Evolutionary conservation across 1,140 invertebrate species (phyloP).

Genomic region (Scaptomyza pallida): DNA sequence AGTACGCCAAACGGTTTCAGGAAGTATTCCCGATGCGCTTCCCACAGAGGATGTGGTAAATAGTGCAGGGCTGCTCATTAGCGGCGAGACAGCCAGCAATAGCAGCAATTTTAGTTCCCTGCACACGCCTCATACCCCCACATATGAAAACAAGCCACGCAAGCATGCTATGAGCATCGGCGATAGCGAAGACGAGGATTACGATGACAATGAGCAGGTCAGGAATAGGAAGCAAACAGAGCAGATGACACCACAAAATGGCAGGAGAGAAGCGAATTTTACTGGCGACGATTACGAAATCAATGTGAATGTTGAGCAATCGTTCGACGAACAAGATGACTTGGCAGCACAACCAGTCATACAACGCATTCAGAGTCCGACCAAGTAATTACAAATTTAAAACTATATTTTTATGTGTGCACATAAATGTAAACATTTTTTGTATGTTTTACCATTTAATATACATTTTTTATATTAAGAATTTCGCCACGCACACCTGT

Average conservation of each 20-base stretch:
- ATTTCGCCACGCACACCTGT: slow-evolving; percentile 91
- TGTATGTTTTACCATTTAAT: too few species aligned
- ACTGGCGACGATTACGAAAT: slow-evolving; percentile 67
- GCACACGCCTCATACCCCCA: slow-evolving; percentile 72
- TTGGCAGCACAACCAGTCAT: slow-evolving; percentile 45
- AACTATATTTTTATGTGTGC: too few species aligned
- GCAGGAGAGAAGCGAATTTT: slow-evolving; percentile 33
- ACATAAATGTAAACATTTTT: too few species aligned
- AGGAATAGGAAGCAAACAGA: slow-evolving; percentile 3
- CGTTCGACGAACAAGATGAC: slow-evolving; percentile 58
- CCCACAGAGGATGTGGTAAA: slow-evolving; percentile 83
- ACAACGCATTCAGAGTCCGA: slow-evolving; percentile 78
- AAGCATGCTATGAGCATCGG: slow-evolving; percentile 83
- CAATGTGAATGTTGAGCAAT: slow-evolving; percentile 82
- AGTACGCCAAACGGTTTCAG: slow-evolving; percentile 85
- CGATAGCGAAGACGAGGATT: slow-evolving; percentile 64
- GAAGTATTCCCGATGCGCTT: slow-evolving; percentile 66
- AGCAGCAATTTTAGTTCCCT: slow-evolving; percentile 41
- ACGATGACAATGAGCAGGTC: slow-evolving; percentile 45
- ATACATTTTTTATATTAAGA: slow-evolving; percentile 82
- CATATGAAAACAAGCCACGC: slow-evolving; percentile 88
- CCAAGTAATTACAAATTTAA: slow-evolving; percentile 80
- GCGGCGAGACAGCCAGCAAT: slow-evolving; percentile 45
- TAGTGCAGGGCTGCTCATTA: slow-evolving; percentile 87
- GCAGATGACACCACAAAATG: slow-evolving; percentile 48